Percentiles rank a stretch among this genome's conserved stretches.
Conservation (phyloP, 2,113 vertebrate species). For the Myotis yumanensis region DNA sequence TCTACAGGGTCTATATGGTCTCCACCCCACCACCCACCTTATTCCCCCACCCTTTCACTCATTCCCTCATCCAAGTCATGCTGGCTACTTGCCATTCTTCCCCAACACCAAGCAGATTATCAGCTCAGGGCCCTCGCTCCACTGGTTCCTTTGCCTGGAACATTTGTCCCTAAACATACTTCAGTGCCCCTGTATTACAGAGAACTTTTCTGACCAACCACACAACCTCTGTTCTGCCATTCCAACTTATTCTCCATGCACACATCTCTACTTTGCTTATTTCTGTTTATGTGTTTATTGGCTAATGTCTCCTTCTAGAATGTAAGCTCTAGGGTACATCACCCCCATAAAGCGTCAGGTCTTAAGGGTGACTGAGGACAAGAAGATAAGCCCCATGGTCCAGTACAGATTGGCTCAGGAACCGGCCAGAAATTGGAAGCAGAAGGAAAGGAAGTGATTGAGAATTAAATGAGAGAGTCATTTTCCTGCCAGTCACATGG, state of each 20-base stretch:
- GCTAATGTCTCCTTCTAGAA: background rate
- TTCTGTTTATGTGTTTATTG: background rate
- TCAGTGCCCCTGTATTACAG: background rate
- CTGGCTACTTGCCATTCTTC: background rate
- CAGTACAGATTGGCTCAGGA: background rate
- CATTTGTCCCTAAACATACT: background rate
- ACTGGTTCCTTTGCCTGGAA: background rate
- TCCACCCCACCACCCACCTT: background rate
- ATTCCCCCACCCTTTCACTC: background rate
- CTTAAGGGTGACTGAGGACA: background rate
- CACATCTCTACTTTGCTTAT: background rate
- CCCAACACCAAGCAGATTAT: background rate
- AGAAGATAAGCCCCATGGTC: background rate
- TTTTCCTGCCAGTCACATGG: background rate
- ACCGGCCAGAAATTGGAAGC: background rate
- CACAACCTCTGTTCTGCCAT: background rate
- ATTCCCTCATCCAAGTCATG: rapidly evolving
- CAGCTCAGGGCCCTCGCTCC: background rate
- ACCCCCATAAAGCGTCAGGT: background rate
- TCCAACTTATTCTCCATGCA: background rate
- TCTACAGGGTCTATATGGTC: background rate
- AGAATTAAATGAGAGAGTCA: background rate
- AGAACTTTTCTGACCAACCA: background rate
- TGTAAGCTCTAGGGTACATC: background rate
- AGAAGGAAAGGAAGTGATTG: background rate